Base-by-base conservation (phyloP, 2,797 vertebrate genomes). In the Esox lucius region DNA sequence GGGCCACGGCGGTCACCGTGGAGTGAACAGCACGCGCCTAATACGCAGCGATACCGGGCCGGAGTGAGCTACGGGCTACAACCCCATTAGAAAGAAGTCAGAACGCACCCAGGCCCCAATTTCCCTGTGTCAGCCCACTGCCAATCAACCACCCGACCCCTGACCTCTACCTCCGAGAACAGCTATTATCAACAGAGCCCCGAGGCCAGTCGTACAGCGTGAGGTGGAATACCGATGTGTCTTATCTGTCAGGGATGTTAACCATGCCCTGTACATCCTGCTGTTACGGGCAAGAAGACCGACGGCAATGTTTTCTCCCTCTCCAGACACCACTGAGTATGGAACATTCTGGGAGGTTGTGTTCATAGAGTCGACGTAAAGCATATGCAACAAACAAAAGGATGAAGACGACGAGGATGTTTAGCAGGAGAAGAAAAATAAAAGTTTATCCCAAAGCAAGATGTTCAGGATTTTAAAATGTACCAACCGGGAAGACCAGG, bases 151-250 rank as follows among this genome's bases (percentile, higher is more conserved):
- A 42, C 70, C 28, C 12, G 81, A 85, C 88, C 89, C 86, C 78
- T 87, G 86, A 92, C 88, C 88, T 61, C 84, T 66, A 72, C 72
- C 77, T 73, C 74, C 15, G 59, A 81, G 76, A 79, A 78, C 49
- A 65, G 76, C 86, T 78, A 84, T 87, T 86, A 87, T 87, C 86
- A 87, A 79, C 74, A 74, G 16, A 81, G 80, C 78, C 80, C 75
- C 0, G 51, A 78, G 83, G 82, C 82, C 71, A 24, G 74, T 2
- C 1, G n/a, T 66, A 69, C 3, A 13, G 48, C 72, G 83, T 46
- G 76, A 83, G 69, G 85, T 80, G 68, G 91, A 91, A 92, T 90
- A 88, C 88, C 80, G 87, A 91, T 89, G 80, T 53, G 71, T 78
- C 81, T 87, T 86, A 87, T 87, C 88, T 82, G 83, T 71, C 78